Base-by-base conservation (phyloP, 2,797 vertebrate genomes). In the Lacerta viridis region DNA sequence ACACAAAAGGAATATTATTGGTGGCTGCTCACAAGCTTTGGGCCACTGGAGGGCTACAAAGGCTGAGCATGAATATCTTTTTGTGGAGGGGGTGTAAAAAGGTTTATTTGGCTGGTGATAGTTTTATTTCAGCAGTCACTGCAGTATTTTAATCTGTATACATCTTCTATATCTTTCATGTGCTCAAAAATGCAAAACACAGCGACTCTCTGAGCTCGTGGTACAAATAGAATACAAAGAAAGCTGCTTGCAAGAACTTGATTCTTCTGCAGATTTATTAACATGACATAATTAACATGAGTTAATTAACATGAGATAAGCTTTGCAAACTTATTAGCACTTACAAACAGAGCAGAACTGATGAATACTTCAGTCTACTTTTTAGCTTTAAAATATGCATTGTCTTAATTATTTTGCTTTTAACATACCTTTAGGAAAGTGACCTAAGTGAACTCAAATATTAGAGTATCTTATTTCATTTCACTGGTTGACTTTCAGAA, bases 261-360 rank as follows among this genome's bases (percentile, higher is more conserved):
- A 55, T 87, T 82, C 72, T 82, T 87, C 69, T 82, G n/a, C 79
- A 82, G 72, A 82, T 87, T 74, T 87, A 87, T 82, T 82, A 87
- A 87, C 69, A 82, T 87, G 86, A 75, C 80, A 87, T 87, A 87
- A 87, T 87, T 87, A 87, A 82, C 80, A 82, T 87, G 43, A 87
- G 55, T 87, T 87, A 87, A 87, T 87, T 87, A 87, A 87, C 79
- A 75, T 82, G 64, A 66, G 86, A 87, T 87, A 87, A 87, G 86
- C 86, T 88, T 79, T 72, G 74, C 82, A 84, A 84, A 84, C 81
- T 78, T 88, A 88, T 78, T 84, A 84, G 66, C 82, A 88, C 87
- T 84, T 88, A 64, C 36, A 79, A 71, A 84, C 82, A 88, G 82
- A 72, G 82, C 87, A 88, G 75, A 84, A 79, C 82, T 79, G 75